Base-by-base conservation (phyloP, 2,888 invertebrate genomes). In the Orthonevra nobilis region DNA sequence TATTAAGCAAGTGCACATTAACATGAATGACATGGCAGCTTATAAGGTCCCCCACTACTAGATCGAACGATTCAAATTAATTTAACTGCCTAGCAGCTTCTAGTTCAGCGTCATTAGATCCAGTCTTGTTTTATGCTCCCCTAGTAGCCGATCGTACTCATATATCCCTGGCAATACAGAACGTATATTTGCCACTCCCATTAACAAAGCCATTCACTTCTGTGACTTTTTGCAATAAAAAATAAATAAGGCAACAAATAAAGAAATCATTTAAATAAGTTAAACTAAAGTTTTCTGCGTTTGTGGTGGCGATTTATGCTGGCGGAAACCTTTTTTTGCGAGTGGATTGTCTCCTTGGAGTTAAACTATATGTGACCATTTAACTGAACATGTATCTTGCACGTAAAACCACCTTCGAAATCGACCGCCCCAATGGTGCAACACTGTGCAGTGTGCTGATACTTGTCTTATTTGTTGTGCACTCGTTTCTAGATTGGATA, bases 211-310 rank as follows among this genome's bases (percentile, higher is more conserved):
- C 60, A 26, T 66, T 74, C 73, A 74, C 66, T 52, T 58, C 32
- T 52, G 14, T 56, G 34, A 66, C 23, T 32, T 14, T 56, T 56
- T n/a, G 5, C 12, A 38, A 30, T 5, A 26, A 60, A 30, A 26
- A 50, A 36, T 42, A 28, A 1, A 5, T 19, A 10, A 19, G 48
- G 2, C 38, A 17, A 17, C 10, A 23, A 4, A 32, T 19, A 12
- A 30, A 15, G 30, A 54, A 48, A 73, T 46, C 58, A 66, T 74
- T 74, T 66, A 66, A 74, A 74, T 74, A 66, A 66, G 73, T 66
- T 74, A 52, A 60, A 36, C 28, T 60, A 60, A 10, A 58, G 61
- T 56, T 54, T 19, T 26, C 28, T 15, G 7, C 6, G 32, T 17
- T n/a, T n/a, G 14, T 17, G 9, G 28, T 12, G 46, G 46, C 15